These are phyloP conservation scores for Caenorhabditis sp. DNA, from an alignment of 2,888 invertebrate species.

Conservation along the genomic window DNA sequence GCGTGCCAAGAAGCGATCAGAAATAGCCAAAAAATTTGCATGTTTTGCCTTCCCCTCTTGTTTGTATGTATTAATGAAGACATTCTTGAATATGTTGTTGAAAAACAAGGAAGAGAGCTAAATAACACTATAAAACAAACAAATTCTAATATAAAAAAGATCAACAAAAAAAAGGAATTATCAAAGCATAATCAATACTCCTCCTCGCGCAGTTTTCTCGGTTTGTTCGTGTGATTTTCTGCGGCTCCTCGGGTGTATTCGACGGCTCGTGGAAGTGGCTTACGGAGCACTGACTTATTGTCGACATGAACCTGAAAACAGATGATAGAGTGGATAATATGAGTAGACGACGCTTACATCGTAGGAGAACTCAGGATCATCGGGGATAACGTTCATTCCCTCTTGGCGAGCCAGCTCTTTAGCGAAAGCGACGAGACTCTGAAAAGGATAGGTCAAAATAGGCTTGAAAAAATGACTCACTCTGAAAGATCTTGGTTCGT, in stretches of 20 bases:
- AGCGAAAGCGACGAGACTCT: slow-evolving; percentile 79
- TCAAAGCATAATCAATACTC: slow-evolving; percentile 72
- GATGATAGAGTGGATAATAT: neutral
- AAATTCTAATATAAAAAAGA: slow-evolving; percentile 16
- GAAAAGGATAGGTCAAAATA: slow-evolving; percentile 19
- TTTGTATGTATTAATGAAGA: slow-evolving; percentile 36
- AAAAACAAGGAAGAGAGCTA: slow-evolving; percentile 4
- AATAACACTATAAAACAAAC: slow-evolving; percentile 28
- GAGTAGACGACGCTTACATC: too few relatives aligned
- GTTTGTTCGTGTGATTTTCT: slow-evolving; percentile 75
- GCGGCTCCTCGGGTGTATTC: slow-evolving; percentile 76
- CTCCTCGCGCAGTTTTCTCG: slow-evolving; percentile 76
- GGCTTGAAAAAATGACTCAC: slow-evolving; percentile 56
- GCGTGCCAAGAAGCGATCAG: slow-evolving; percentile 34
- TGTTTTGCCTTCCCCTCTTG: too few relatives aligned
- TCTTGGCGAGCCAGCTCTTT: slow-evolving; percentile 78
- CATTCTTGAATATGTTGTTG: neutral
- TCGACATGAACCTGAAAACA: slow-evolving; percentile 66
- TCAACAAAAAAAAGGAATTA: neutral
- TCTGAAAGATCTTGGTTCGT: slow-evolving; percentile 81
- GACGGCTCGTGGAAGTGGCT: slow-evolving; percentile 73
- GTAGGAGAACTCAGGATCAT: slow-evolving; percentile 70
- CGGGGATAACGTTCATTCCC: slow-evolving; percentile 73
- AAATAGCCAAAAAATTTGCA: slow-evolving; percentile 43
- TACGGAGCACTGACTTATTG: slow-evolving; percentile 72